Evolutionary conservation across 2,797 vertebrate genomes (phyloP).

Genomic region (Macrochelys suwanniensis): DNA sequence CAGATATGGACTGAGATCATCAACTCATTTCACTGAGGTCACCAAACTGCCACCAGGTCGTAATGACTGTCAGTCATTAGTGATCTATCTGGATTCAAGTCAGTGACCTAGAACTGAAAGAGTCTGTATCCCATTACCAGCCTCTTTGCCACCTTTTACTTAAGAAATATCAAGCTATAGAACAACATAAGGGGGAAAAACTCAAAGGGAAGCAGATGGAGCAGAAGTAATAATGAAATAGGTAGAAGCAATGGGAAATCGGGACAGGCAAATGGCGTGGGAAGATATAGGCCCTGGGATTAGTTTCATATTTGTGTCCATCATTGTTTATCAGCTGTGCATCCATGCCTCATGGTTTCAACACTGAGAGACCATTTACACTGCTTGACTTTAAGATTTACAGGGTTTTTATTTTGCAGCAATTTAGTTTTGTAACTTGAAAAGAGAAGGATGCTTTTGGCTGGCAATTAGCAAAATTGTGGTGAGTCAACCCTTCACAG

Average conservation of each 20-base stretch:
- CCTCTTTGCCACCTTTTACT: conserved; percentile 5
- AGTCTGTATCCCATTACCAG: conserved; percentile 14
- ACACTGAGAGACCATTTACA: background rate
- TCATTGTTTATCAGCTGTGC: background rate
- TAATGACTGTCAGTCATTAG: conserved; percentile 30
- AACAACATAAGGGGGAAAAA: background rate
- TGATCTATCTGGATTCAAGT: conserved; percentile 24
- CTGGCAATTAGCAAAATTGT: conserved; percentile 52
- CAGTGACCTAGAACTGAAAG: conserved; percentile 40
- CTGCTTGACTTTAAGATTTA: conserved; percentile 39
- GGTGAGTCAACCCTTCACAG: conserved; percentile 72
- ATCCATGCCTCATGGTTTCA: background rate
- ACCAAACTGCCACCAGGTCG: background rate
- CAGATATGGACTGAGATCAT: background rate
- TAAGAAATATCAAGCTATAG: conserved; percentile 21
- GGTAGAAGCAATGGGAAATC: background rate
- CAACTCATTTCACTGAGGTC: conserved; percentile 49
- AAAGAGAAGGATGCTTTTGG: conserved; percentile 10
- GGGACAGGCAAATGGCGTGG: background rate
- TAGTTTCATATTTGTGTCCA: background rate
- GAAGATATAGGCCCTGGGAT: background rate
- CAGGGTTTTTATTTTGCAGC: conserved; percentile 13
- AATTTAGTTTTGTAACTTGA: conserved; percentile 38
- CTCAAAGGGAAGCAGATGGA: conserved; percentile 38
- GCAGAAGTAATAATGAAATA: conserved; percentile 19